A percentile compares a stretch with the other conserved stretches of the same genome.
These are phyloP conservation scores for Drosophila austrosaltans DNA, from an alignment of 2,888 invertebrate genomes.

Conservation along the genomic window DNA sequence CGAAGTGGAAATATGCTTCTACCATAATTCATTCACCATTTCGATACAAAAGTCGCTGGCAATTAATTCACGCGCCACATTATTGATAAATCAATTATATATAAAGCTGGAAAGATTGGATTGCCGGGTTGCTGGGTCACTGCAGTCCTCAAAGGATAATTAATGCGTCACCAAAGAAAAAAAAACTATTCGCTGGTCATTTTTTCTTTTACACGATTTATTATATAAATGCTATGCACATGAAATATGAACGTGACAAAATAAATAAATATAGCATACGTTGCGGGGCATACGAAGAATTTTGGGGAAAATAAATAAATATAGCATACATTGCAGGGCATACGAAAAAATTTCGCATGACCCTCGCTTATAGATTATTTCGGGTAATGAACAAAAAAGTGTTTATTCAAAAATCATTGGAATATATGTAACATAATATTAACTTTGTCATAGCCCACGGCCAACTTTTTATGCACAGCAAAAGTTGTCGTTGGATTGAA, in stretches of 20 bases:
- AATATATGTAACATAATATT: conserved; percentile 8
- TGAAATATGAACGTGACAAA: neutral
- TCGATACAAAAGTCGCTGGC: conserved; percentile 70
- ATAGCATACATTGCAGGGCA: neutral
- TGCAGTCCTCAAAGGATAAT: conserved; percentile 64
- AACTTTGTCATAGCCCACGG: conserved; percentile 10
- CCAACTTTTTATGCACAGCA: conserved; percentile 3
- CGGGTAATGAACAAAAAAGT: neutral
- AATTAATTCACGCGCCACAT: conserved; percentile 66
- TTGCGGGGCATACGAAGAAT: neutral
- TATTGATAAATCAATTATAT: conserved; percentile 69
- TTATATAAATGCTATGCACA: neutral
- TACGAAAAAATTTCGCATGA: no score
- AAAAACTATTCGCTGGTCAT: neutral
- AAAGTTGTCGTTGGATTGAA: conserved; percentile 59
- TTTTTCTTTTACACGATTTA: neutral
- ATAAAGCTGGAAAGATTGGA: conserved; percentile 25
- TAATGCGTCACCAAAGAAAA: conserved; percentile 60
- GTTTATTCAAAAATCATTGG: conserved; percentile 7
- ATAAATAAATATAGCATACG: neutral
- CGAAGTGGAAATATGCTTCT: conserved; percentile 20
- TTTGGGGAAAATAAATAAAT: neutral
- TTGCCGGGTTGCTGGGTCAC: neutral
- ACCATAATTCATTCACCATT: conserved; percentile 61
- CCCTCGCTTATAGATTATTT: neutral